A percentile compares a stretch with the other conserved stretches of the same genome.
Conservation (phyloP, 2,797 vertebrate species). For the Lutjanus argentimaculatus region DNA sequence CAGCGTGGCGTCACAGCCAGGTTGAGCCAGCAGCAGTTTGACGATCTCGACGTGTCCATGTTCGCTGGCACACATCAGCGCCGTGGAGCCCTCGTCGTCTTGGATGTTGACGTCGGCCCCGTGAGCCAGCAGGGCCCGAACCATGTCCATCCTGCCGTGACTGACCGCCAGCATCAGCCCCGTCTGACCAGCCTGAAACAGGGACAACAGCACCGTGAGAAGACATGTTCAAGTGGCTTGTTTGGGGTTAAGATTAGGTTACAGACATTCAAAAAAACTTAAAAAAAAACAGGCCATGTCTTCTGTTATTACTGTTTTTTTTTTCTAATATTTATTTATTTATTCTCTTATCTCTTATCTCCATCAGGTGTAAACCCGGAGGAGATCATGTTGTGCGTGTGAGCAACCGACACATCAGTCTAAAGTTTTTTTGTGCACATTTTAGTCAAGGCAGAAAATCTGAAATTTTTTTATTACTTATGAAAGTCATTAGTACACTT, state of each 20-base stretch:
- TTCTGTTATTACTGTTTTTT: too few species aligned
- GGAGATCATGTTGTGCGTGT: too few species aligned
- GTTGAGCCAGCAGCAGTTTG: constrained; percentile 93
- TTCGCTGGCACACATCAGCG: constrained; percentile 98
- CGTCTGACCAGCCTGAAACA: constrained; percentile 94
- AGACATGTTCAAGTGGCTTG: not conserved
- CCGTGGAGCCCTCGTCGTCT: constrained; percentile 97
- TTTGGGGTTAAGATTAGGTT: not conserved
- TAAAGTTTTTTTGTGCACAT: too few species aligned
- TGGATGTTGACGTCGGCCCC: constrained; percentile 96
- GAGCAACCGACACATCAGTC: too few species aligned
- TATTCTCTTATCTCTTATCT: too few species aligned
- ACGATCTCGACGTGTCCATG: constrained; percentile 97
- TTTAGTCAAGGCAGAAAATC: too few species aligned
- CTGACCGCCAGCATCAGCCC: constrained; percentile 98
- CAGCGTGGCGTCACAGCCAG: constrained; percentile 92
- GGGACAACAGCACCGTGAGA: not conserved
- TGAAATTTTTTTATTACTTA: too few species aligned
- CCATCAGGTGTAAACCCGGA: too few species aligned
- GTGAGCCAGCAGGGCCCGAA: constrained; percentile 93
- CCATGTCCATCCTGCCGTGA: constrained; percentile 98
- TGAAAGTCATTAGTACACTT: too few species aligned
- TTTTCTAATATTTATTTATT: too few species aligned
- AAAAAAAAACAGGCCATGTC: too few species aligned
- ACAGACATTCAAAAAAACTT: too few species aligned